Evolutionary conservation across 2,797 vertebrate species (phyloP), one percentile per base, ranked within the genome.

Genomic region (Loriculus beryllinus): DNA sequence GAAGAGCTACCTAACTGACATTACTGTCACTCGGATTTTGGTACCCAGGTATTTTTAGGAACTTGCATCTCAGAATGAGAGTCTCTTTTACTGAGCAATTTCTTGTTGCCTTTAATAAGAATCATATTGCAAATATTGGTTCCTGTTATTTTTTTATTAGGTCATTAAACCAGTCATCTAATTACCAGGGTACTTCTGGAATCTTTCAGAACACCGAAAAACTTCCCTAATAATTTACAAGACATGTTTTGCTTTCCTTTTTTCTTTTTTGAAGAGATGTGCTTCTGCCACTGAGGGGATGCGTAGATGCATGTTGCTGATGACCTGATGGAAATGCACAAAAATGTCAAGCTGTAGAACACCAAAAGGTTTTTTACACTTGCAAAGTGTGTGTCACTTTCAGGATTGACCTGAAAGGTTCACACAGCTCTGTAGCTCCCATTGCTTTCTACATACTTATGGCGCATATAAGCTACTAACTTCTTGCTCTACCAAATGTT

Each of bases 141-240:
- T 19, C 7, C 31, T 79, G 28, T 23, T 43, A 10, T 71, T 92
- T 71, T 92, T 42, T 75, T 51, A 22, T 48, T 63, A 52, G 35
- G 37, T 82, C 29, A 15, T 42, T 78, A 62, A 45, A 25, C 9
- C 56, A 12, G 28, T 82, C 22, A 28, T 64, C 76, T 71, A 65
- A 64, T 47, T 76, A 33, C 20, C n/a, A 48, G 42, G 5, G 3
- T 28, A 28, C 37, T 77, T 74, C 47, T 37, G 56, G 51, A 80
- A 52, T 92, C 21, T 87, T 33, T 33, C 81, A 79, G 49, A 82
- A 25, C 26, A 75, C 40, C 64, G 26, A 81, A 80, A 60, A 71
- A 2, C 49, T 90, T 49, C 29, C 54, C 28, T 72, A 67, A 80
- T 40, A 39, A 14, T 71, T 52, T n/a, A 62, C 23, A 68, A 47